phyloP scores from a whole-genome alignment of 2,113 vertebrate genomes.

The Rhinolophus sinicus region DNA sequence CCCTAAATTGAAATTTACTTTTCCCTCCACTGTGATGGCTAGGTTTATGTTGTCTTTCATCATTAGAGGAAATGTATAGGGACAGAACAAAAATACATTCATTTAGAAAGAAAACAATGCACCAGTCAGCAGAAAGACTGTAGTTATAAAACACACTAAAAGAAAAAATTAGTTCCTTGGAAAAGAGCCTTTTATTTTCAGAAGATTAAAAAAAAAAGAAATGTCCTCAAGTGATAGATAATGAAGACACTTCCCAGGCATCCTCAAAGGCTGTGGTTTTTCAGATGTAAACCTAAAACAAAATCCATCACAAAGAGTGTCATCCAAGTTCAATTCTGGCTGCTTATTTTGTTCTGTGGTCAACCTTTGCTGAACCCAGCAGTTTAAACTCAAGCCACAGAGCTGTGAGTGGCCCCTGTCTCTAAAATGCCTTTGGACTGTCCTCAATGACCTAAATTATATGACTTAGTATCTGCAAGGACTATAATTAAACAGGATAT shows the following conservation, averaged over 20 bases:
- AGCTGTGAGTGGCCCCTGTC: neutral
- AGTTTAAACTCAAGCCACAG: slow-evolving; percentile 45
- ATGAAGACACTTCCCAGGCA: slow-evolving; percentile 18
- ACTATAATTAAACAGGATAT: neutral
- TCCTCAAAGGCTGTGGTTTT: slow-evolving; percentile 48
- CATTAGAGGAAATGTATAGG: neutral
- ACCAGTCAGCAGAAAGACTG: neutral
- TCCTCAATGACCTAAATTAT: slow-evolving; percentile 36
- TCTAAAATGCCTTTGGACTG: slow-evolving; percentile 34
- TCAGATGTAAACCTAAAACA: slow-evolving; percentile 41
- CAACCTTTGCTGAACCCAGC: slow-evolving; percentile 22
- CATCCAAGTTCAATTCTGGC: neutral
- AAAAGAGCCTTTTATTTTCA: slow-evolving; percentile 67
- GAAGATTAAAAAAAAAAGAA: neutral
- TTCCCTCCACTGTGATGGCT: neutral
- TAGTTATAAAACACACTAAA: neutral
- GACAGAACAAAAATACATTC: slow-evolving; percentile 15
- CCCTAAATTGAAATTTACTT: neutral
- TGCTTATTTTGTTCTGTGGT: slow-evolving; percentile 56
- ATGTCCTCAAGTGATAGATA: neutral
- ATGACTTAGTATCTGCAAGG: neutral
- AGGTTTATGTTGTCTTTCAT: neutral
- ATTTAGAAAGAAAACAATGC: slow-evolving; percentile 44
- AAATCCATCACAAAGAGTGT: neutral
- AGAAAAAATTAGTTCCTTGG: slow-evolving; percentile 38